Percentiles rank a stretch among this genome's conserved stretches.
Conservation (phyloP, 2,113 vertebrate genomes). For the Tringa solitaria region DNA sequence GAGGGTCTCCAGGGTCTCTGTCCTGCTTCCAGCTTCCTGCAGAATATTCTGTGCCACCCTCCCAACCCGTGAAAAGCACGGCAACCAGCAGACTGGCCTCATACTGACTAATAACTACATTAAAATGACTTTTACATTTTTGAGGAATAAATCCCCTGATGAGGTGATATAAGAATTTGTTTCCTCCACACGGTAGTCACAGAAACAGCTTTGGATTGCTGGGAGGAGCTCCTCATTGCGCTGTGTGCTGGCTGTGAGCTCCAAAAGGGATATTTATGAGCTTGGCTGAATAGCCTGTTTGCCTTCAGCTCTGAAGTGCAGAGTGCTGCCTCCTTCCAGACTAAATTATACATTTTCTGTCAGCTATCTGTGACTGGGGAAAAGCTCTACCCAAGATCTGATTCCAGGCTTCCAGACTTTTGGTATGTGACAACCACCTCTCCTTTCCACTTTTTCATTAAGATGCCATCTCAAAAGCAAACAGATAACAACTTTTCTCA, state of each 20-base stretch:
- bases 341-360: neutral
- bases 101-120: neutral
- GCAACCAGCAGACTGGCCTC: neutral
- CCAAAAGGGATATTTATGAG: neutral
- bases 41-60: neutral
- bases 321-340: constrained; percentile 6
- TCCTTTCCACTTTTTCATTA: neutral
- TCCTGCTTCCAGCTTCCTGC: neutral
- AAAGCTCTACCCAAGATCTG: neutral
- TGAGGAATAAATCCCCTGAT: neutral
- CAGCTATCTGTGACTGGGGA: neutral
- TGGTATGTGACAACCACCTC: neutral
- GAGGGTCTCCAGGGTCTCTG: neutral
- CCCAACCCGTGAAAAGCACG: neutral
- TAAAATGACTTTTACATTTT: neutral
- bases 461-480: neutral
- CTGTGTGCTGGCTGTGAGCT: neutral
- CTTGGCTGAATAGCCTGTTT: neutral
- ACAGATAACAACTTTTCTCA: neutral
- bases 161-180: neutral
- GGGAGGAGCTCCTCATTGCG: neutral
- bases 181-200: neutral
- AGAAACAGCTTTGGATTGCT: neutral
- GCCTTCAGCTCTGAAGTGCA: neutral
- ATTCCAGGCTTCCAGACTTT: neutral